These are phyloP conservation scores for Meloidogyne floridensis DNA, from an alignment of 1,140 invertebrate genomes.

Conservation along the genomic window DNA sequence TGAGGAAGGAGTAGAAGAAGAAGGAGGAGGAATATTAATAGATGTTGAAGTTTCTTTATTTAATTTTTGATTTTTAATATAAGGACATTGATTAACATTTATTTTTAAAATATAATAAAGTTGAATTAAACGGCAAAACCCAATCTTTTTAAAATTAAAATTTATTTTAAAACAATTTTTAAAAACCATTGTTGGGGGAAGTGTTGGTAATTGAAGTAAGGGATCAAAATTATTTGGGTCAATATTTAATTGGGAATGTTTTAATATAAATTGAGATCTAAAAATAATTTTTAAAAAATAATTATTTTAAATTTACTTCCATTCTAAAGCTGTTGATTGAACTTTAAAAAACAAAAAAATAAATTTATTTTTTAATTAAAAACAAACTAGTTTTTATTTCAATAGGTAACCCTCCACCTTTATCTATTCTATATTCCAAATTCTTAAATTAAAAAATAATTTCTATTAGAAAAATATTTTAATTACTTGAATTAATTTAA, in stretches of 20 bases:
- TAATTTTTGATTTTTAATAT: slow-evolving; percentile 1
- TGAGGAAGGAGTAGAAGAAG: background rate
- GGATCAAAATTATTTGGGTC: slow-evolving; percentile 70
- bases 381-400: slow-evolving; percentile 63
- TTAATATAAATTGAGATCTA: slow-evolving; percentile 41
- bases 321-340: slow-evolving; percentile 25
- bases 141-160: slow-evolving; percentile 65
- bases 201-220: slow-evolving; percentile 74
- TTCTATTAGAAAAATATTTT: background rate
- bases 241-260: slow-evolving; percentile 68
- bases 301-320: slow-evolving; percentile 37
- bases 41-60: background rate
- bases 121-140: slow-evolving; percentile 77
- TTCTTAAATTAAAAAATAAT: slow-evolving; percentile 69
- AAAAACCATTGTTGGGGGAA: slow-evolving; percentile 74
- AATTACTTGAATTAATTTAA: slow-evolving; percentile 74
- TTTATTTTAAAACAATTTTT: background rate
- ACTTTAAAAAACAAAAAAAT: slow-evolving; percentile 8
- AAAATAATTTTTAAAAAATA: background rate
- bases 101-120: slow-evolving; percentile 81
- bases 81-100: slow-evolving; percentile 1
- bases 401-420: slow-evolving; percentile 71
- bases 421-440: slow-evolving; percentile 80
- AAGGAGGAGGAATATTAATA: background rate
- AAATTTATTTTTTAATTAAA: background rate